Conservation (phyloP, 2,797 vertebrate genomes). For the Betta splendens region DNA sequence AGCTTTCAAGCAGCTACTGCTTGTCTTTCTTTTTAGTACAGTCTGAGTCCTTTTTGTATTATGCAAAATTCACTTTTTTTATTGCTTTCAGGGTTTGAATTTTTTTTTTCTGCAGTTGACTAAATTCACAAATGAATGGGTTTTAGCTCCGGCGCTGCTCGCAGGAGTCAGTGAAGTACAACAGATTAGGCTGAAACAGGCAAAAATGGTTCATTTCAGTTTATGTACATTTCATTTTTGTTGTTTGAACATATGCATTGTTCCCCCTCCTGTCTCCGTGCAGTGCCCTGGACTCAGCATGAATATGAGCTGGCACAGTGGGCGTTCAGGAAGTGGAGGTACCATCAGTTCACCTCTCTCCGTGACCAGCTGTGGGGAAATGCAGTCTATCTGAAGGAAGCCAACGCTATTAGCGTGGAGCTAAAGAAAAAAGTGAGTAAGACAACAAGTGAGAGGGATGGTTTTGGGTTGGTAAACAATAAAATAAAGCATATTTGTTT, state of each 20-base stretch:
- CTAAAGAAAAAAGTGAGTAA: conserved; percentile 94
- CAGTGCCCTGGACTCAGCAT: conserved; percentile 95
- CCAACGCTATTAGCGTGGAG: conserved; percentile 97
- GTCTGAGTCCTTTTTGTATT: too few relatives aligned
- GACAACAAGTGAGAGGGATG: background rate
- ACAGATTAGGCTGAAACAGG: conserved; percentile 20
- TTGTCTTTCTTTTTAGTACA: background rate
- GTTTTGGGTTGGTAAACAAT: background rate
- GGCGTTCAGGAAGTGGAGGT: conserved; percentile 98
- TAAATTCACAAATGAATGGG: background rate
- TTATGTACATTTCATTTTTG: background rate
- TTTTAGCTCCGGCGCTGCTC: background rate
- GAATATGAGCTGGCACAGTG: conserved; percentile 95
- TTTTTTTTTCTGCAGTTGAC: background rate
- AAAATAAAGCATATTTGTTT: too few relatives aligned
- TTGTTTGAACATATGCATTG: background rate
- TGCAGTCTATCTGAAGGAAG: conserved; percentile 96
- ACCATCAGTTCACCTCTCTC: conserved; percentile 97
- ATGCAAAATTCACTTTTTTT: too few relatives aligned
- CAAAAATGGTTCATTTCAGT: conserved; percentile 26
- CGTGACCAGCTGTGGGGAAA: conserved; percentile 98
- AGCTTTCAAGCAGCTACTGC: background rate
- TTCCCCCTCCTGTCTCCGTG: conserved; percentile 16
- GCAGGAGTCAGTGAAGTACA: background rate
- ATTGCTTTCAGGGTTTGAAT: too few relatives aligned